phyloP scores from a whole-genome alignment of 2,888 invertebrate genomes.

The Hylaea fasciaria region DNA sequence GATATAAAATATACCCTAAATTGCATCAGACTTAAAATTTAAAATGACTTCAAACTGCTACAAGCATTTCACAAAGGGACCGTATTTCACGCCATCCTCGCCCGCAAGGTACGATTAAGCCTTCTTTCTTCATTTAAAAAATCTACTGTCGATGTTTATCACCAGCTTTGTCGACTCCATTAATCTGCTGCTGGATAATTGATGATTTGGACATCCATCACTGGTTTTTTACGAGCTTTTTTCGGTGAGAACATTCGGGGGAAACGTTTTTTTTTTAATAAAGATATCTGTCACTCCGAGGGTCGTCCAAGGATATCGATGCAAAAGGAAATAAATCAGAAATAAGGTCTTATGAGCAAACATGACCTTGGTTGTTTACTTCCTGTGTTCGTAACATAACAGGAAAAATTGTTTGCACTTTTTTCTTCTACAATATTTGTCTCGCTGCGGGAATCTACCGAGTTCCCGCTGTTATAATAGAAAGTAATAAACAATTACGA shows the following conservation, averaged over 20 bases:
- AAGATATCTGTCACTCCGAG: constrained; percentile 10
- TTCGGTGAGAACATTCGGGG: constrained; percentile 11
- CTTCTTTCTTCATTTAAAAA: constrained; percentile 32
- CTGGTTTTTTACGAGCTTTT: constrained; percentile 28
- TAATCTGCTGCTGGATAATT: constrained; percentile 52
- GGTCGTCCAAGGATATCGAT: constrained; percentile 1
- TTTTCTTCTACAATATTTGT: no score
- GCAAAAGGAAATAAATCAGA: neutral
- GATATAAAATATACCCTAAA: no score
- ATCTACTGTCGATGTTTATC: constrained; percentile 56
- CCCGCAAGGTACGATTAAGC: constrained; percentile 14
- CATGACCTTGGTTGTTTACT: no score
- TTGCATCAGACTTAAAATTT: no score
- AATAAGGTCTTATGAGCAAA: no score
- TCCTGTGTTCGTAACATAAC: no score
- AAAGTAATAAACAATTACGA: no score
- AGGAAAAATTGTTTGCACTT: no score
- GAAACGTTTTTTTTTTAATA: constrained; percentile 4
- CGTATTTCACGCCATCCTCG: constrained; percentile 1
- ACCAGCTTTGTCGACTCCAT: constrained; percentile 46
- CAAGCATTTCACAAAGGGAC: neutral
- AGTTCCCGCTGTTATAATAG: no score
- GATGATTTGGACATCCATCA: constrained; percentile 54
- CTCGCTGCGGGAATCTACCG: no score
- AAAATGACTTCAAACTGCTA: no score